Evolutionary conservation across 2,888 invertebrate species (phyloP).

Genomic region (Rambutsinella grinnellia): DNA sequence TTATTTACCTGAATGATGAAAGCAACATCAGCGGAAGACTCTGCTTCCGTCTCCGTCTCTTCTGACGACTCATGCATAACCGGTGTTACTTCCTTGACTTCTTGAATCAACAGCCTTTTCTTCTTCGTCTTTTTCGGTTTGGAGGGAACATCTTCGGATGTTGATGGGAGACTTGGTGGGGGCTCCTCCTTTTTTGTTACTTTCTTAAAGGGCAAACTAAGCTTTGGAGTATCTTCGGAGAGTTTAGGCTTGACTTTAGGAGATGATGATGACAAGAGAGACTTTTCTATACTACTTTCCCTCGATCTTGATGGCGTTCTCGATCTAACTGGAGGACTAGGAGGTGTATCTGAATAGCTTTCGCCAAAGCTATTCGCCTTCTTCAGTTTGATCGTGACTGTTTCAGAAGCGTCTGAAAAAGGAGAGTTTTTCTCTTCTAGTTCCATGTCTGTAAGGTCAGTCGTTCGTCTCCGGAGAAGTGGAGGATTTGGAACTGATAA

Average conservation of each 20-base stretch:
- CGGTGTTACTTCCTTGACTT: slow-evolving; percentile 67
- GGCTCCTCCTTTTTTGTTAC: background rate
- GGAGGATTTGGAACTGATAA: slow-evolving; percentile 40
- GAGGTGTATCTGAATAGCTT: slow-evolving; percentile 27
- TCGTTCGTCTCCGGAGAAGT: slow-evolving; percentile 62
- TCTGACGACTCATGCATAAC: slow-evolving; percentile 52
- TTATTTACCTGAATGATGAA: slow-evolving; percentile 74
- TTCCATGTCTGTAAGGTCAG: slow-evolving; percentile 60
- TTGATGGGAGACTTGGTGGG: slow-evolving; percentile 2
- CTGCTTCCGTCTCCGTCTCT: slow-evolving; percentile 53
- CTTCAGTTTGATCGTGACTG: slow-evolving; percentile 60
- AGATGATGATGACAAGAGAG: slow-evolving; percentile 21
- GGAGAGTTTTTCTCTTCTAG: slow-evolving; percentile 3
- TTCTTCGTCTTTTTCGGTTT: slow-evolving; percentile 63
- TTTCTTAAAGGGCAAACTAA: slow-evolving; percentile 10
- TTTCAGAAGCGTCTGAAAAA: slow-evolving; percentile 23
- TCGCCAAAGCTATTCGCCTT: slow-evolving; percentile 61
- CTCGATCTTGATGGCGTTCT: slow-evolving; percentile 19
- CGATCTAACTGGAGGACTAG: slow-evolving; percentile 15
- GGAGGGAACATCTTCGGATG: slow-evolving; percentile 9
- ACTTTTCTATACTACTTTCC: slow-evolving; percentile 28
- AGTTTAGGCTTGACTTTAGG: slow-evolving; percentile 6
- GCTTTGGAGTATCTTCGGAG: background rate
- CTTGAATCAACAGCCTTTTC: slow-evolving; percentile 67
- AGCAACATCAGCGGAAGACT: slow-evolving; percentile 74